phyloP scores from a whole-genome alignment of 2,113 vertebrate genomes.

The Brienomyrus longianalis region DNA sequence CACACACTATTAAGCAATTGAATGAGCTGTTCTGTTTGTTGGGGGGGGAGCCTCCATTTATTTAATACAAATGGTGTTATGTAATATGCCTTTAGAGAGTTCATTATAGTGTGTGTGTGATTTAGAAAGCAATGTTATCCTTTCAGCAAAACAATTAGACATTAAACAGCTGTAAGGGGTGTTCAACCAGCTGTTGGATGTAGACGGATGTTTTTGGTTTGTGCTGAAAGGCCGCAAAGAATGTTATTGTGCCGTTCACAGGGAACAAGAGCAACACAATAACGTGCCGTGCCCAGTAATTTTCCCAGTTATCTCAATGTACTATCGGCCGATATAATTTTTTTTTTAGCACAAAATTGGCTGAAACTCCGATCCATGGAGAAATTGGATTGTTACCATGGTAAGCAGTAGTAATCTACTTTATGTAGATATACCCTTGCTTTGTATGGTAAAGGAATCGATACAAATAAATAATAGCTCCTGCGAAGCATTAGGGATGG shows the following conservation, averaged over 20 bases:
- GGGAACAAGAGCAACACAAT: background rate
- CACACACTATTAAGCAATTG: background rate
- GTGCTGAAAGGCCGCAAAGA: background rate
- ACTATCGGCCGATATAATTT: background rate
- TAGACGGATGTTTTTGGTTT: background rate
- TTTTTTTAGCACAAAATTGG: background rate
- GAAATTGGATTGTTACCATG: background rate
- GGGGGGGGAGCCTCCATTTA: background rate
- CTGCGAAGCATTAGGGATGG: background rate
- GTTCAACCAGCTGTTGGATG: background rate
- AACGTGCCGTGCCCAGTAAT: background rate
- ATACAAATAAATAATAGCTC: background rate
- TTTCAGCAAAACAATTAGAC: background rate
- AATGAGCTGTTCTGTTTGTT: background rate
- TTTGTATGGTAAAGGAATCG: background rate
- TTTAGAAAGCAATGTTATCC: background rate
- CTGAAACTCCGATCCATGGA: background rate
- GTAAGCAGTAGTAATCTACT: background rate
- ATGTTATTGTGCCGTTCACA: background rate
- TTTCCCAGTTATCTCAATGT: background rate
- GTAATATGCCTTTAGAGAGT: background rate
- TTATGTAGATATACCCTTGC: background rate
- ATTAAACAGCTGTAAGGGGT: background rate
- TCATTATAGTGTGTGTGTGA: conserved; percentile 1
- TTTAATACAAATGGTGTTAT: background rate